Base-by-base conservation (phyloP, 2,888 invertebrate species). In the Sarcophaga carnaria region DNA sequence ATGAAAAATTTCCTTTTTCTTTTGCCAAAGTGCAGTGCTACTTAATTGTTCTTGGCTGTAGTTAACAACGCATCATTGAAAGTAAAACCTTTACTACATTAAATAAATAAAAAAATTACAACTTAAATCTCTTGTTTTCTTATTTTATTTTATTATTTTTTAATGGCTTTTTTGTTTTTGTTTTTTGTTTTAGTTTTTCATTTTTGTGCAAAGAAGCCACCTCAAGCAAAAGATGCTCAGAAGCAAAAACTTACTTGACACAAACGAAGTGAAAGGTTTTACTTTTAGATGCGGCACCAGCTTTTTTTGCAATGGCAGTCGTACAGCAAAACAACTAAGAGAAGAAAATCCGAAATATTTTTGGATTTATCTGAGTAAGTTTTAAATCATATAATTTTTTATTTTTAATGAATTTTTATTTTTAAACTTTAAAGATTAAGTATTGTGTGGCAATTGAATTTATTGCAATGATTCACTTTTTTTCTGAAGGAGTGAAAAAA, bases 201-300 rank as follows among this genome's bases (percentile, higher is more conserved):
- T 37, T 47, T 70, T 84, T 22, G 20, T 20, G 22, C 20, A 70
- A 84, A 80, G 80, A 84, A 80, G 84, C 76, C 80, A 71, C 76
- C 84, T 62, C 54, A 71, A 71, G 60, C 49, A 76, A 72, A 49
- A 70, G 70, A 70, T 74, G 75, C 37, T 74, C 69, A 79, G 63
- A 67, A 79, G 69, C 22, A 22, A 22, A 47, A 79, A 27, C 69
- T 75, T 63, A 63, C 82, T 75, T 71, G 80, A 76, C 76, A 80
- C 59, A 80, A 54, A 12, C 54, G 2, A 85, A 85, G 84, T 85
- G 84, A 85, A 85, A 85, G 84, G 84, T 85, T 78, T 83, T 72
- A 63, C 71, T 25, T 54, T 54, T 4, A 4, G 54, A 54, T 54
- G 12, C 54, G 54, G 17, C 54, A 54, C 12, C 3, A 14, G 17